phyloP scores from a whole-genome alignment of 2,797 vertebrate genomes.

The Poecile montanus region DNA sequence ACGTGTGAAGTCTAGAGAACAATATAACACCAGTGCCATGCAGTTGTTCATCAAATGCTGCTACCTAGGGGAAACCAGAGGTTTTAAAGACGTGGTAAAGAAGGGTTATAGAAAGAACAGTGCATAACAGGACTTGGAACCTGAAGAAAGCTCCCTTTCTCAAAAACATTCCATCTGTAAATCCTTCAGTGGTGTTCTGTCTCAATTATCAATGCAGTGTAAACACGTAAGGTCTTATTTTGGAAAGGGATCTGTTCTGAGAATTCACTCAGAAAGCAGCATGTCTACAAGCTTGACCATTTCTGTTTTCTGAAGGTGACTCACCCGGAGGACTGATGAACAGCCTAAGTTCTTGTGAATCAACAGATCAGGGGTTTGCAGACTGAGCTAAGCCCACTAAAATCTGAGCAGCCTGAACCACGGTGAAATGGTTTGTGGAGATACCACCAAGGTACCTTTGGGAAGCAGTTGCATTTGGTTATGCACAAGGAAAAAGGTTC shows the following conservation, averaged over 20 bases:
- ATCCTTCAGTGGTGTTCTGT: neutral
- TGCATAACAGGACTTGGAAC: neutral
- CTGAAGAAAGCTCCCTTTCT: neutral
- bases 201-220: neutral
- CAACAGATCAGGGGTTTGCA: neutral
- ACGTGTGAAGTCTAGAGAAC: neutral
- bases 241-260: neutral
- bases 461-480: neutral
- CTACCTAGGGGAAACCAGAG: neutral
- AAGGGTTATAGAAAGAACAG: neutral
- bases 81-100: neutral
- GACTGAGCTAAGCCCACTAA: neutral
- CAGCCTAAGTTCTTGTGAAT: neutral
- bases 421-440: neutral
- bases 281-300: neutral
- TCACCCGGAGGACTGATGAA: neutral
- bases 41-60: neutral
- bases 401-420: neutral
- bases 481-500: neutral
- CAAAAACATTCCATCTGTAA: neutral
- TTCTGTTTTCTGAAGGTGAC: neutral
- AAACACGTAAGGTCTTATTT: neutral
- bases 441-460: neutral
- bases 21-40: neutral
- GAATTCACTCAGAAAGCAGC: neutral